Evolutionary conservation across 2,888 invertebrate species (phyloP).

Genomic region (Pemphredon lugubris): DNA sequence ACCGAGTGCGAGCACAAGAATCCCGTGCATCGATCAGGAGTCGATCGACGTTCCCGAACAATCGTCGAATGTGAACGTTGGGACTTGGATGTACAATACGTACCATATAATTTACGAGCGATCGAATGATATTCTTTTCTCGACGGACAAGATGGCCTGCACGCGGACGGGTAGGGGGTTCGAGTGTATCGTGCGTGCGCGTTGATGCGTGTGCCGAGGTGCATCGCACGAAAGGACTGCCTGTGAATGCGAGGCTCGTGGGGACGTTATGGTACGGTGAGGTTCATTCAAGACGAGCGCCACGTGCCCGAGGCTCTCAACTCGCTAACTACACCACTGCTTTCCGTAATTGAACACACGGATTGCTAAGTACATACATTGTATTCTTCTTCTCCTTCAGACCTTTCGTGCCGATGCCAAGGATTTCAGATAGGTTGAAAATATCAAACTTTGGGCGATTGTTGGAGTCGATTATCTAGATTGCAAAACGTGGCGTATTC

Average conservation of each 20-base stretch:
- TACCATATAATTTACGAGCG: conserved; percentile 38
- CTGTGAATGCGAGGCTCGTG: conserved; percentile 65
- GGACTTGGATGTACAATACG: conserved; percentile 30
- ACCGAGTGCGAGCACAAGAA: conserved; percentile 30
- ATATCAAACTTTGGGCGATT: too few species aligned
- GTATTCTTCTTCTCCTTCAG: too few species aligned
- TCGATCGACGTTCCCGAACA: conserved; percentile 31
- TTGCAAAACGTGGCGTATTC: too few species aligned
- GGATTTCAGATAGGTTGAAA: too few species aligned
- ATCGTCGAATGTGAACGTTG: conserved; percentile 46
- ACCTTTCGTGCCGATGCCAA: too few species aligned
- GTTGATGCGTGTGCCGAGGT: neutral
- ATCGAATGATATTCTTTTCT: conserved; percentile 32
- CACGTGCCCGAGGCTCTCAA: conserved; percentile 79
- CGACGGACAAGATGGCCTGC: neutral
- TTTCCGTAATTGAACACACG: conserved; percentile 1
- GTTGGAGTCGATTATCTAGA: too few species aligned
- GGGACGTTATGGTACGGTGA: conserved; percentile 23
- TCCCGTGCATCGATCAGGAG: conserved; percentile 25
- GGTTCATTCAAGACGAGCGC: conserved; percentile 78
- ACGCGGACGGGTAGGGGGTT: neutral
- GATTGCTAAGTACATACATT: too few species aligned
- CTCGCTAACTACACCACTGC: conserved; percentile 65
- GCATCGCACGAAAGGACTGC: conserved; percentile 35
- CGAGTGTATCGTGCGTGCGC: neutral